Percentiles rank a stretch among this genome's conserved stretches.
phyloP scores from a whole-genome alignment of 1,140 invertebrate genomes.

The Macrotrachela quadricornifera region DNA sequence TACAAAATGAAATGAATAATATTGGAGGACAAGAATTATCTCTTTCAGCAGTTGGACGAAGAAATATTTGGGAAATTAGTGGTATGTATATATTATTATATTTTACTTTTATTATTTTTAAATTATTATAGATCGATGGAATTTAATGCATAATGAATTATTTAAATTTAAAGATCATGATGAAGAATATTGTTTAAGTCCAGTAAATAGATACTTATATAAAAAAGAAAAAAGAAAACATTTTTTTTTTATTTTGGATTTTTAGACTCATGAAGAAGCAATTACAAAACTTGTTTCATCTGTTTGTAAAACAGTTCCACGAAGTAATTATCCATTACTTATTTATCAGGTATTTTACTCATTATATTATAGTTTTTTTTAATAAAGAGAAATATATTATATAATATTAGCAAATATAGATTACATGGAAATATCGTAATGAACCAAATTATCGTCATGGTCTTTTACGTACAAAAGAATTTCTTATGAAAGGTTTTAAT shows the following conservation, averaged over 20 bases:
- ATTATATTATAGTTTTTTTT: constrained; percentile 3
- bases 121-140: neutral
- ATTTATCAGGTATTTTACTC: constrained; percentile 44
- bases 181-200: constrained; percentile 51
- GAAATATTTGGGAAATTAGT: neutral
- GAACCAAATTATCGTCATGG: constrained; percentile 60
- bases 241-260: constrained; percentile 39
- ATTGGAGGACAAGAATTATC: constrained; percentile 5
- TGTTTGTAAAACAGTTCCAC: constrained; percentile 26
- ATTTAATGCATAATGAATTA: constrained; percentile 36
- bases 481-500: constrained; percentile 52
- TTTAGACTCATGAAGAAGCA: constrained; percentile 55
- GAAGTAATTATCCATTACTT: constrained; percentile 40
- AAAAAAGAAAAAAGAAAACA: too few species aligned
- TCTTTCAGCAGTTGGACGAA: neutral
- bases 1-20: constrained; percentile 1
- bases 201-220: constrained; percentile 40
- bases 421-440: constrained; percentile 63
- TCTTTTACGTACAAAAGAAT: constrained; percentile 55
- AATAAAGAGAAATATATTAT: neutral
- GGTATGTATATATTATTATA: neutral
- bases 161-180: constrained; percentile 45
- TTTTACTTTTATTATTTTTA: too few species aligned
- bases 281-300: constrained; percentile 44
- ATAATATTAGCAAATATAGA: constrained; percentile 21